These are phyloP conservation scores for Agrilus planipennis DNA, from an alignment of 1,140 invertebrate species.

Conservation along the genomic window DNA sequence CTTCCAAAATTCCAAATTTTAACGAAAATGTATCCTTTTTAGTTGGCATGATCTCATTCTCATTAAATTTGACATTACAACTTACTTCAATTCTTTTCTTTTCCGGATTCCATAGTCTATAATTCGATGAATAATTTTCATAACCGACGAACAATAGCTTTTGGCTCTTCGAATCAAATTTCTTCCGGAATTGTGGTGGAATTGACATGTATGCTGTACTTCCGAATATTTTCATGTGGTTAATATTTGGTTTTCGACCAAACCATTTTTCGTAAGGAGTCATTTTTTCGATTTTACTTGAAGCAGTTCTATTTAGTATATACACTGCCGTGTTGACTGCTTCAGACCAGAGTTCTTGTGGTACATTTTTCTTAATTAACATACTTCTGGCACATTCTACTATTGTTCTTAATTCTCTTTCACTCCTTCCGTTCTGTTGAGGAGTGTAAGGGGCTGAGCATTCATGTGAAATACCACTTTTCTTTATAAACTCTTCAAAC, in stretches of 20 bases:
- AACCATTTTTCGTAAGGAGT: conserved; percentile 7
- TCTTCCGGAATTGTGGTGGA: not conserved
- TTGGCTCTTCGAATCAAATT: not conserved
- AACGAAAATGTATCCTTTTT: conserved; percentile 2
- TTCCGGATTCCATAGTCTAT: conserved; percentile 14
- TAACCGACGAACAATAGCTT: conserved; percentile 15
- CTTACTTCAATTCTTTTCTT: conserved; percentile 19
- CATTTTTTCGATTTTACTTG: conserved; percentile 4
- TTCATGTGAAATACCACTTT: conserved; percentile 14
- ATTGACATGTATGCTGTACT: not conserved
- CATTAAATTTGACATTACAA: conserved; percentile 25
- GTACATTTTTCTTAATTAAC: conserved; percentile 20
- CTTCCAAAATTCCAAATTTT: no score
- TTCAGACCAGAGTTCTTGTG: conserved; percentile 29
- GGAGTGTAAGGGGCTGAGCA: conserved; percentile 25
- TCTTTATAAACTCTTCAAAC: conserved; percentile 5
- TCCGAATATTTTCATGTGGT: conserved; percentile 19
- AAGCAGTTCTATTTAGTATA: conserved; percentile 27
- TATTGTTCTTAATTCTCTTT: conserved; percentile 30
- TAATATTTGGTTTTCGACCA: conserved; percentile 12
- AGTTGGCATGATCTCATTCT: conserved; percentile 10
- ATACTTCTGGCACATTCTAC: conserved; percentile 20
- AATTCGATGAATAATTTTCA: conserved; percentile 10
- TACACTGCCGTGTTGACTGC: conserved; percentile 32
- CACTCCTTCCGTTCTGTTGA: conserved; percentile 30